These are phyloP conservation scores for Mus pahari DNA, from an alignment of 2,113 vertebrate genomes.

Conservation along the genomic window DNA sequence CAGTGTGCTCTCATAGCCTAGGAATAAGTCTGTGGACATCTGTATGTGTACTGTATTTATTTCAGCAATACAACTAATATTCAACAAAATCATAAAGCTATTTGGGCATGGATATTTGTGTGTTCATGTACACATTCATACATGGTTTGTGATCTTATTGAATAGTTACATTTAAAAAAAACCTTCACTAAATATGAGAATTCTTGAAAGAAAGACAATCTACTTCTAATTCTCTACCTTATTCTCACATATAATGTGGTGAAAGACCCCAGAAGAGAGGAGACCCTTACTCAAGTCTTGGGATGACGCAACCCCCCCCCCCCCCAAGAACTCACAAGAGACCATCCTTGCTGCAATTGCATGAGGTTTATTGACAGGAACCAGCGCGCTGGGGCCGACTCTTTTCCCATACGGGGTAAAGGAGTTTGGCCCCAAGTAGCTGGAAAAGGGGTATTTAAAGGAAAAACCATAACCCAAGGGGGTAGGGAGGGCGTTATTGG, in stretches of 20 bases:
- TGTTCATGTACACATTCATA: not conserved
- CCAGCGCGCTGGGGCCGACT: too few relatives aligned
- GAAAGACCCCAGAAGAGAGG: too few relatives aligned
- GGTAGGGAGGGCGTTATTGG: too few relatives aligned
- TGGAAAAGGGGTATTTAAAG: too few relatives aligned
- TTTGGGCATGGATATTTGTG: not conserved
- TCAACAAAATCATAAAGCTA: not conserved
- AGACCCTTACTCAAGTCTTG: too few relatives aligned
- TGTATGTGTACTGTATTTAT: not conserved
- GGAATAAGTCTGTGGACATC: not conserved
- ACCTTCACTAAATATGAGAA: constrained; percentile 46
- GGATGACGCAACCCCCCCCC: too few relatives aligned
- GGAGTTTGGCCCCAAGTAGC: too few relatives aligned
- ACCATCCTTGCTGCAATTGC: too few relatives aligned
- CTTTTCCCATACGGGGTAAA: too few relatives aligned
- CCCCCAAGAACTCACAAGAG: too few relatives aligned
- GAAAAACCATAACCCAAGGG: too few relatives aligned
- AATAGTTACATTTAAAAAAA: constrained; percentile 32
- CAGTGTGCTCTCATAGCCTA: not conserved
- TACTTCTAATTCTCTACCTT: constrained; percentile 7
- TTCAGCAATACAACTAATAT: not conserved
- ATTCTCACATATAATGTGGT: not conserved
- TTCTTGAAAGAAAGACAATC: not conserved
- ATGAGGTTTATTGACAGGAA: too few relatives aligned
- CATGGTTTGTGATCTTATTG: not conserved